Evolutionary conservation across 1,140 invertebrate species (phyloP), one percentile per base, ranked within the genome.

Genomic region (Anastatus disparis): DNA sequence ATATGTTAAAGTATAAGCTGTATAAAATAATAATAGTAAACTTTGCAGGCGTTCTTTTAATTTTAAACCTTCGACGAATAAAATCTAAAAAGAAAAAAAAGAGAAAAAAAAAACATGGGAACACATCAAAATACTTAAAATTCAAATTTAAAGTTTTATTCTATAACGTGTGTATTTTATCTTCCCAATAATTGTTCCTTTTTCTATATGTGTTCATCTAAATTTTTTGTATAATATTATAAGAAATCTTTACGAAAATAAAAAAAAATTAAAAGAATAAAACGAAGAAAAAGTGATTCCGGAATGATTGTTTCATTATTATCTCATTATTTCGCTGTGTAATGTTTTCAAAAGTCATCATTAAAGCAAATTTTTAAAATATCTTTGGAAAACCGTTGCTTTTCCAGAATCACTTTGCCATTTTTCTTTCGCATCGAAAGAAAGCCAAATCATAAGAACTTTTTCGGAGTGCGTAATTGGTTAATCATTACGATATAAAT

Each of bases 401-500:
- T 55, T 63, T 70, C 13, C 50, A 10, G 42, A 67, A 67, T 71
- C 61, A 61, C 44, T 65, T 59, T 29, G 17, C 17, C 15, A 26
- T 22, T 62, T 52, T 72, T 72, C 58, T 67, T 72, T 67, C 48
- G 64, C 56, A 72, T 72, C 48, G 70, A 72, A 72, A 62, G 64
- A 72, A 72, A 72, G 38, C 31, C 22, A 64, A 65, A 59, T 2
- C 53, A 42, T 55, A 50, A 26, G n/a, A 38, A 56, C 9, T 44
- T 24, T 70, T 56, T 48, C 53, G 38, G 62, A 61, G 55, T 71
- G 70, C 55, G 17, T 59, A 71, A 71, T 65, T 71, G 62, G 70
- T 71, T 71, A 65, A 65, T 71, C 61, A 71, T 71, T 71, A 58
- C 29, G 50, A 27, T 15, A 52, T 52, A 6, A 35, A n/a, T n/a